Evolutionary conservation across 1,140 invertebrate genomes (phyloP).

Genomic region (Neodiprion lecontei): DNA sequence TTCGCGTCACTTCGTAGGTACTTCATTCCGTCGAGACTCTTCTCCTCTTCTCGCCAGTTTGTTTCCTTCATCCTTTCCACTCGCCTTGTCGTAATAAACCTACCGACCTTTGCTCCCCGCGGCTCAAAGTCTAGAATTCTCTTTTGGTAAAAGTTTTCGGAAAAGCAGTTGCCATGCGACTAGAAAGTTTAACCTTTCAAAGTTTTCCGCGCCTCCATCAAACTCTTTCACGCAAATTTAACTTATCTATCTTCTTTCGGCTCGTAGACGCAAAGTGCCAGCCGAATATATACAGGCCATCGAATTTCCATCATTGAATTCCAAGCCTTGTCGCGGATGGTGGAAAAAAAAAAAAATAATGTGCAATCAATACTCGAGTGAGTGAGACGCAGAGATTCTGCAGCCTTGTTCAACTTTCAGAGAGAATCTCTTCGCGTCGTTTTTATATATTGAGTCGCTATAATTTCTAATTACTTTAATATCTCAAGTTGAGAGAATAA

Average conservation of each 20-base stretch:
- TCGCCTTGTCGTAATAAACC: neutral
- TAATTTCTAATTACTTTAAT: too few relatives aligned
- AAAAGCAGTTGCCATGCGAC: neutral
- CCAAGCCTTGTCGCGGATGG: too few relatives aligned
- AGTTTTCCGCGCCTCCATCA: neutral
- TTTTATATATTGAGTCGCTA: too few relatives aligned
- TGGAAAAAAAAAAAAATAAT: too few relatives aligned
- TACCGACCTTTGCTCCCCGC: neutral
- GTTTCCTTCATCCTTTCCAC: neutral
- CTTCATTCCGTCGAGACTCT: neutral
- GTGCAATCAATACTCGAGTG: too few relatives aligned
- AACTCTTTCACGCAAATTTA: slow-evolving; percentile 5
- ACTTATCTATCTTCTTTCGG: neutral
- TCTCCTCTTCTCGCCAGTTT: neutral
- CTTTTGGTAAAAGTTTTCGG: neutral
- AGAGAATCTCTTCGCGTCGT: too few relatives aligned
- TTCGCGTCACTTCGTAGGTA: neutral
- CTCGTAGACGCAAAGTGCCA: too few relatives aligned
- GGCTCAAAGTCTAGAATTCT: neutral
- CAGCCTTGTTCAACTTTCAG: too few relatives aligned
- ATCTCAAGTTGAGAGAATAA: too few relatives aligned
- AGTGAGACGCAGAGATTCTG: too few relatives aligned
- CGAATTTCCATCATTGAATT: too few relatives aligned
- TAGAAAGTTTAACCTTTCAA: neutral
- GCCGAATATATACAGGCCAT: too few relatives aligned